Conservation (phyloP, 2,888 invertebrate genomes). For the Mythimna vitellina region DNA sequence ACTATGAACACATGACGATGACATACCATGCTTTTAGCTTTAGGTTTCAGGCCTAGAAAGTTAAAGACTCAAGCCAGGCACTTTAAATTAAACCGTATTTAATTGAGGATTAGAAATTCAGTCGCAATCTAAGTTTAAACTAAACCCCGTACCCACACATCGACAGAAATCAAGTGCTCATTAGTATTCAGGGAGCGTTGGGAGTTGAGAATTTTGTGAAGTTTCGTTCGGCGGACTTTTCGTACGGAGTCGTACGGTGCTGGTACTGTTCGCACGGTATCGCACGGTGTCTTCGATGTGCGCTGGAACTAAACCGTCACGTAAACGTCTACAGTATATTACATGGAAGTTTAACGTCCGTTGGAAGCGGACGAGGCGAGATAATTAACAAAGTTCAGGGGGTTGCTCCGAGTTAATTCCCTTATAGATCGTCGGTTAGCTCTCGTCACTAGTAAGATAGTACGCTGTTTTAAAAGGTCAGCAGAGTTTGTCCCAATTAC, state of each 20-base stretch:
- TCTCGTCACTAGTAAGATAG: conserved; percentile 41
- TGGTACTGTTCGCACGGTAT: not conserved
- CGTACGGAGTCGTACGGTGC: not conserved
- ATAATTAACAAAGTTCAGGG: conserved; percentile 81
- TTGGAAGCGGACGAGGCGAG: conserved; percentile 64
- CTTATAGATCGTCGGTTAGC: conserved; percentile 69
- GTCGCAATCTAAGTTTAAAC: conserved; percentile 45
- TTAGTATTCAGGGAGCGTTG: conserved; percentile 54
- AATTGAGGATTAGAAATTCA: conserved; percentile 49
- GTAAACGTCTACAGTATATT: conserved; percentile 61
- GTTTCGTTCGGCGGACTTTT: conserved; percentile 49
- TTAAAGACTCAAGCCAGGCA: conserved; percentile 9
- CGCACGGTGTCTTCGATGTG: conserved; percentile 36
- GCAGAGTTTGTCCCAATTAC: conserved; percentile 18
- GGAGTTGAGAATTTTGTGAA: conserved; percentile 53
- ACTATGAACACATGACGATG: not conserved
- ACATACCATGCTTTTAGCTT: not conserved
- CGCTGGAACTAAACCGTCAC: conserved; percentile 59
- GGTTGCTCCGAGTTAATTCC: conserved; percentile 68
- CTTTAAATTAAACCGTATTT: conserved; percentile 45
- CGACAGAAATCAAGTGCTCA: conserved; percentile 58
- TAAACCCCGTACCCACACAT: conserved; percentile 43
- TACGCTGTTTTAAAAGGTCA: conserved; percentile 46
- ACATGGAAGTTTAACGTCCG: conserved; percentile 62
- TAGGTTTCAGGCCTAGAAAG: conserved; percentile 1